Evolutionary conservation across 2,888 invertebrate species (phyloP), one percentile per base, ranked within the genome.

Genomic region (Acleris sparsana): DNA sequence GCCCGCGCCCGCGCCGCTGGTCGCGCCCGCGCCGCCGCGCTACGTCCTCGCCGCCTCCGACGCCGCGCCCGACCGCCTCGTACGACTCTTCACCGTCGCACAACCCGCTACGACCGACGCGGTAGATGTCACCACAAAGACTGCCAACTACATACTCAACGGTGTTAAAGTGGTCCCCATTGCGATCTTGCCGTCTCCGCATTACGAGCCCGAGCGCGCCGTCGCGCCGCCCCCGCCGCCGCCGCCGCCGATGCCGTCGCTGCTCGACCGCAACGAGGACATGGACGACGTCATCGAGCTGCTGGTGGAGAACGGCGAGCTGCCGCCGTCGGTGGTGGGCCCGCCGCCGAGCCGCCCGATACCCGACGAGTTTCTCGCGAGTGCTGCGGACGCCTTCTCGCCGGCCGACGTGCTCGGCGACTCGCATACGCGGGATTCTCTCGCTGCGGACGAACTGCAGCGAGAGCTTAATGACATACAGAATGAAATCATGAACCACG

Each of bases 221-320:
- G 75, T 78, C 0, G 79, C 84, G 2, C 83, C 85, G 0, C 85
- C 87, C 1, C 86, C 90, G 0, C 85, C 88, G 4, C 85, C 86
- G 0, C 87, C 86, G 0, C 85, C 83, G 44, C 85, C 86, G 11
- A 83, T 85, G 48, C 76, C 83, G 71, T 73, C 81, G 3, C 70
- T 84, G 1, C 87, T 79, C 63, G 85, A 88, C 62, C 78, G 74
- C 46, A 78, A 80, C 72, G 86, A 93, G 76, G 78, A 90, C 80
- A 96, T 98, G 78, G 97, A 97, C 80, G 98, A 99, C 85, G 98
- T 99, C 1, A 90, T 99, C 62, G 98, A 99, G 82, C 98, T 99
- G 73, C 94, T 99, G 16, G 98, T 98, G 53, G 96, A 98, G 80
- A 97, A 97, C 83, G 98, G 98, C 13, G 98, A 98, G 80, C 86